Percentiles rank a stretch among this genome's conserved stretches.
Conservation (phyloP, 2,888 invertebrate genomes). For the Xylota sylvarum region DNA sequence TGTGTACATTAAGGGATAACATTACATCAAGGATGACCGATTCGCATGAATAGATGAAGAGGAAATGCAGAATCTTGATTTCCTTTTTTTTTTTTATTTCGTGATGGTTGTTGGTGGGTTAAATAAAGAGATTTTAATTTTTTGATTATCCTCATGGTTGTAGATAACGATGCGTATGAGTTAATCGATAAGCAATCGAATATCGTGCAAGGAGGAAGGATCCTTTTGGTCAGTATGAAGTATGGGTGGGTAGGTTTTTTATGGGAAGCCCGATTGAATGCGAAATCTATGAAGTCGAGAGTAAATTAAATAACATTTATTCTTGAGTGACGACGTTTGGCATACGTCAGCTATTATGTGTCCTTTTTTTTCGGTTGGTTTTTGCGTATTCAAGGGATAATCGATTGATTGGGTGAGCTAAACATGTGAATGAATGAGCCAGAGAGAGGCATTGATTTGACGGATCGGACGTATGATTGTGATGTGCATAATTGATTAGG, state of each 20-base stretch:
- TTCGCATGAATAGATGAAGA: slow-evolving; percentile 72
- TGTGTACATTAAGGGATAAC: slow-evolving; percentile 57
- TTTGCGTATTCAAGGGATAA: slow-evolving; percentile 62
- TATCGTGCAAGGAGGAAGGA: slow-evolving; percentile 28
- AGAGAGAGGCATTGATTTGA: slow-evolving; percentile 52
- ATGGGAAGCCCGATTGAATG: slow-evolving; percentile 29
- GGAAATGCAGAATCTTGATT: slow-evolving; percentile 65
- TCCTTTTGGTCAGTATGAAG: slow-evolving; percentile 48
- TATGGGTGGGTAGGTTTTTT: slow-evolving; percentile 10
- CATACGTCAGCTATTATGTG: slow-evolving; percentile 63
- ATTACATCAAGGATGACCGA: slow-evolving; percentile 76
- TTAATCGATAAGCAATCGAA: slow-evolving; percentile 61
- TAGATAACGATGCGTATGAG: slow-evolving; percentile 43
- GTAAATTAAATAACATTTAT: slow-evolving; percentile 76
- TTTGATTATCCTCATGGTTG: slow-evolving; percentile 81
- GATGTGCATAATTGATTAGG: slow-evolving; percentile 71
- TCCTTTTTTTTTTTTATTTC: slow-evolving; percentile 4
- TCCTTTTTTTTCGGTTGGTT: slow-evolving; percentile 29
- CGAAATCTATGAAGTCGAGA: slow-evolving; percentile 39
- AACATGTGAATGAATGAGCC: slow-evolving; percentile 33
- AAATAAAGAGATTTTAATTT: slow-evolving; percentile 85
- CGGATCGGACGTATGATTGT: slow-evolving; percentile 59
- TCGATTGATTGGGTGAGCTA: slow-evolving; percentile 64
- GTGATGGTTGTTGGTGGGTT: slow-evolving; percentile 33
- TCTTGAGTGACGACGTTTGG: slow-evolving; percentile 74